Evolutionary conservation across 2,888 invertebrate genomes (phyloP).

Genomic region (Agriotes lineatus): DNA sequence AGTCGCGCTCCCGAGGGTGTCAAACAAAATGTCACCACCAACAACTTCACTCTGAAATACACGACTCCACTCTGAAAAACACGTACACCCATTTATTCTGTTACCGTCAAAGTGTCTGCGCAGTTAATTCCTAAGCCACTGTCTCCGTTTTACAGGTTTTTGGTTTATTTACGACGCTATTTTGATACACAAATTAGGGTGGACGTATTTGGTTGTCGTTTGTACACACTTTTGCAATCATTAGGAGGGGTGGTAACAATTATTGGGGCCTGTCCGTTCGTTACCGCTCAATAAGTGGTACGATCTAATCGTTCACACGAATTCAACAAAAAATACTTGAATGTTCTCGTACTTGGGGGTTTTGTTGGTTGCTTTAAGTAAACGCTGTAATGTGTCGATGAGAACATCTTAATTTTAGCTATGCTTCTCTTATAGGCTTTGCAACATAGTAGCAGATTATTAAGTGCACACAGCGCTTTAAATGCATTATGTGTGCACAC

Average conservation of each 20-base stretch:
- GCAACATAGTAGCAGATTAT: too few species aligned
- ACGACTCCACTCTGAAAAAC: conserved; percentile 26
- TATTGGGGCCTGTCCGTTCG: too few species aligned
- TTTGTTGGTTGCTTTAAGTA: too few species aligned
- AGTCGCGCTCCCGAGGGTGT: conserved; percentile 36
- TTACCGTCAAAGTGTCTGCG: conserved; percentile 33
- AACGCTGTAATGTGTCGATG: too few species aligned
- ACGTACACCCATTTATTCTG: conserved; percentile 36
- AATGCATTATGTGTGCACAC: too few species aligned
- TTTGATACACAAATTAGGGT: conserved; percentile 14
- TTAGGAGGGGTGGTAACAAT: background rate
- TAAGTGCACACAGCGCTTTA: too few species aligned
- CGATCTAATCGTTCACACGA: too few species aligned
- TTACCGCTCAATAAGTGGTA: too few species aligned
- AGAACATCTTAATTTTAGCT: too few species aligned
- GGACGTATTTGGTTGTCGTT: background rate
- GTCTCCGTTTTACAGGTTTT: conserved; percentile 28
- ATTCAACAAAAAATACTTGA: too few species aligned
- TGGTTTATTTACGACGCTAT: conserved; percentile 22
- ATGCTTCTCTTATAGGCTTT: too few species aligned
- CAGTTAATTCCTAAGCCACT: conserved; percentile 29
- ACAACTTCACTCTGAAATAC: conserved; percentile 34
- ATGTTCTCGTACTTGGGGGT: too few species aligned
- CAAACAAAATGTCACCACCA: conserved; percentile 42
- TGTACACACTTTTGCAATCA: background rate